phyloP scores from a whole-genome alignment of 2,113 vertebrate genomes.

The Tiliqua scincoides region DNA sequence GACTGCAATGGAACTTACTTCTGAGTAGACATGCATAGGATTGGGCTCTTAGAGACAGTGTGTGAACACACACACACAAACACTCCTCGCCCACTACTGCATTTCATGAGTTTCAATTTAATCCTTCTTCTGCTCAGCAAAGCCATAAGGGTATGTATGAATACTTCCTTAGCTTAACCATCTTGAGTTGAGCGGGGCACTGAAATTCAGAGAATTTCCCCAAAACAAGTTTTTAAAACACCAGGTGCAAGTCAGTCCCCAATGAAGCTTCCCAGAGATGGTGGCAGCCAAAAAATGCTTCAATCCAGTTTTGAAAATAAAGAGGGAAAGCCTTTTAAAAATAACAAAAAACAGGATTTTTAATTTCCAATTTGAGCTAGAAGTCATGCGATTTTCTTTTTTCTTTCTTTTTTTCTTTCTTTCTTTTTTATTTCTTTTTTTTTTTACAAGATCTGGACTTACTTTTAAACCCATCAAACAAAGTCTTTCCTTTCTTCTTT shows the following conservation, averaged over 20 bases:
- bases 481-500: not conserved
- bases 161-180: not conserved
- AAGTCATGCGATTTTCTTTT: not conserved
- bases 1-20: too few species aligned
- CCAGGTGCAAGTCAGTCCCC: not conserved
- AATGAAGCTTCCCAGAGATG: not conserved
- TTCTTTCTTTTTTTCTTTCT: too few species aligned
- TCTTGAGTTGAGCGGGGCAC: not conserved
- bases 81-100: not conserved
- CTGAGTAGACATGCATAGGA: too few species aligned
- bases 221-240: not conserved
- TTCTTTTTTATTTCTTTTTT: not conserved
- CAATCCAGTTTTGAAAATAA: not conserved
- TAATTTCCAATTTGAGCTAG: slow-evolving; percentile 29
- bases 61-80: too few species aligned
- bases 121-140: slow-evolving; percentile 13
- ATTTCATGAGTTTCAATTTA: not conserved
- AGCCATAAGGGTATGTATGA: not conserved
- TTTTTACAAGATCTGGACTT: slow-evolving; percentile 34
- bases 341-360: not conserved
- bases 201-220: not conserved
- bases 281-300: not conserved
- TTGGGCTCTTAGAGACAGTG: too few species aligned
- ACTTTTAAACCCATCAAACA: slow-evolving; percentile 38
- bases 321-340: not conserved